A percentile compares a stretch with the other conserved stretches of the same genome.
phyloP scores from a whole-genome alignment of 2,113 vertebrate genomes.

The Sisor rabdophorus region DNA sequence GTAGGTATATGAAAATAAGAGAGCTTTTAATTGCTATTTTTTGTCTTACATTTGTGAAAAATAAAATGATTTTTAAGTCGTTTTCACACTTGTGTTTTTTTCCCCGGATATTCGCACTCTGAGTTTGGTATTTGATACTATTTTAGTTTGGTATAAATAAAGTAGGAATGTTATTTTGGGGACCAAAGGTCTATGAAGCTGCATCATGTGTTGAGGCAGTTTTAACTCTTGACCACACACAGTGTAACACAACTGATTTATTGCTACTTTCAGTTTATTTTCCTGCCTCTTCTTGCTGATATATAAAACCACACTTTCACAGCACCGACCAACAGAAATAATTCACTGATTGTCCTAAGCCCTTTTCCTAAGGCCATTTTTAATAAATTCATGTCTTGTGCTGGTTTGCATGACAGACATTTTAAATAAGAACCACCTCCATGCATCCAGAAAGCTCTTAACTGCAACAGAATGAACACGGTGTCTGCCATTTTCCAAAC shows the following conservation, averaged over 20 bases:
- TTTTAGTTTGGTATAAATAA: not conserved
- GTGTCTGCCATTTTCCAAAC: not conserved
- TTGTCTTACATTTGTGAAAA: conserved; percentile 55
- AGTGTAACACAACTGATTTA: not conserved
- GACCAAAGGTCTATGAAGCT: not conserved
- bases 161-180: not conserved
- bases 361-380: not conserved
- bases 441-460: not conserved
- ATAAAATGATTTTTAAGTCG: conserved; percentile 34
- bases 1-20: conserved; percentile 55
- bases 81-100: conserved; percentile 25
- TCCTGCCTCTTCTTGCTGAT: not conserved
- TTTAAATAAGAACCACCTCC: not conserved
- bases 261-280: not conserved
- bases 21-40: conserved; percentile 40
- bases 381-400: not conserved
- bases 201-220: not conserved
- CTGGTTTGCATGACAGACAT: not conserved
- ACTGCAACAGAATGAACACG: not conserved
- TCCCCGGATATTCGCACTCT: conserved; percentile 4
- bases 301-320: not conserved
- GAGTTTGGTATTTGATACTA: not conserved
- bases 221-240: not conserved
- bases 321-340: not conserved
- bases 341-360: not conserved